Evolutionary conservation across 2,797 vertebrate species (phyloP).

Genomic region (Labroides dimidiatus): DNA sequence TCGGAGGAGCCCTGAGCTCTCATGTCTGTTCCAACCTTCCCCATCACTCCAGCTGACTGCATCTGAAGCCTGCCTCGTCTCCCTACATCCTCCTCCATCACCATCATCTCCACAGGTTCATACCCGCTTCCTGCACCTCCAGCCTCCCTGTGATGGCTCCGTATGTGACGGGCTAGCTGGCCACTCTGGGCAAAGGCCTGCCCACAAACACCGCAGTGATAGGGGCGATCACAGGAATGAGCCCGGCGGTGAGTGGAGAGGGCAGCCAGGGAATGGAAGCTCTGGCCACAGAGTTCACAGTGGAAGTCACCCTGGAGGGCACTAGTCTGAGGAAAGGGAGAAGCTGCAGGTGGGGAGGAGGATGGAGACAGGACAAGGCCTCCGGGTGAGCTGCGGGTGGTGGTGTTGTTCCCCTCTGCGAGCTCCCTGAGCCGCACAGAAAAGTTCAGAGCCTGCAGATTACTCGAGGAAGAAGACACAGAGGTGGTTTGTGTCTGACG

Average conservation of each 20-base stretch:
- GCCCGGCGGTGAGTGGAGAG: conserved; percentile 87
- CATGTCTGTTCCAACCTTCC: conserved; percentile 47
- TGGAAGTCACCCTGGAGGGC: conserved; percentile 64
- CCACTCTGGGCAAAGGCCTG: conserved; percentile 84
- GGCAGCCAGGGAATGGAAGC: conserved; percentile 85
- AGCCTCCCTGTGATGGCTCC: conserved; percentile 75
- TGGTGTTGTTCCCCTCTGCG: conserved; percentile 73
- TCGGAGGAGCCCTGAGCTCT: conserved; percentile 58
- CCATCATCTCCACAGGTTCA: conserved; percentile 51
- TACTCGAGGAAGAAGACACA: conserved; percentile 23
- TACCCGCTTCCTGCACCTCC: conserved; percentile 42
- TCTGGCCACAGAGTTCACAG: conserved; percentile 85
- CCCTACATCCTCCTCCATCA: conserved; percentile 67
- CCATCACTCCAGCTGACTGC: conserved; percentile 51
- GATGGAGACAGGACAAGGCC: conserved; percentile 78
- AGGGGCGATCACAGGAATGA: conserved; percentile 82
- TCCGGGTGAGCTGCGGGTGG: conserved; percentile 39
- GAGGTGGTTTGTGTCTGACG: conserved; percentile 52
- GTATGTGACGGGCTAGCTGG: conserved; percentile 86
- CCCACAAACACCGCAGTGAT: conserved; percentile 85
- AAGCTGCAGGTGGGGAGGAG: conserved; percentile 77
- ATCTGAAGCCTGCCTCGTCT: conserved; percentile 57
- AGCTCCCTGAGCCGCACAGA: conserved; percentile 83
- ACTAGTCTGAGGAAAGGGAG: conserved; percentile 75
- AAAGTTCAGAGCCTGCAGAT: conserved; percentile 81